Conservation (phyloP, 1,140 invertebrate genomes). For the Zeugodacus cucurbitae region DNA sequence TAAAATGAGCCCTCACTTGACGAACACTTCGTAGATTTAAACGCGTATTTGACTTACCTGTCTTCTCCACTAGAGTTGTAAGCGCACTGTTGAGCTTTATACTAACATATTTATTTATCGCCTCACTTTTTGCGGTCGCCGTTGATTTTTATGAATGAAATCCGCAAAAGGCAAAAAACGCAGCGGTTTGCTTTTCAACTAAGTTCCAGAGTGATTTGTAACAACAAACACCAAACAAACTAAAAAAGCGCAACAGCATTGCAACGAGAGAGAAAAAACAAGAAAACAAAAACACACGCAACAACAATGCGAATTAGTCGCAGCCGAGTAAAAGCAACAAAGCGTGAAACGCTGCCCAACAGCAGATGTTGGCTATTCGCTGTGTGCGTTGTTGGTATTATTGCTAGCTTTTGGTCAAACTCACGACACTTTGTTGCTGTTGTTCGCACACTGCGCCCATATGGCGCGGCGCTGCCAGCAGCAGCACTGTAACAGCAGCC, state of each 20-base stretch:
- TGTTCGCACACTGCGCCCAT: neutral
- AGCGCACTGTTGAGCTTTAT: too few relatives aligned
- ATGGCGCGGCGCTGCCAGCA: neutral
- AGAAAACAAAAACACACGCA: neutral
- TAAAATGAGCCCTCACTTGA: too few relatives aligned
- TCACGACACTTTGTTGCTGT: neutral
- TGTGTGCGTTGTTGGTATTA: neutral
- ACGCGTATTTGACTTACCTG: too few relatives aligned
- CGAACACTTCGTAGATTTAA: too few relatives aligned
- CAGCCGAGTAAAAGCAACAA: neutral
- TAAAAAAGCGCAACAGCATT: neutral
- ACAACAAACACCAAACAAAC: neutral
- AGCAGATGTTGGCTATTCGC: neutral
- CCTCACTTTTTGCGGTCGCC: neutral
- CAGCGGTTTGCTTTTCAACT: neutral
- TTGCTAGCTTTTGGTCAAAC: neutral
- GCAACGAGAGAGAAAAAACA: too few relatives aligned
- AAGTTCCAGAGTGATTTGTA: neutral
- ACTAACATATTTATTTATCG: neutral
- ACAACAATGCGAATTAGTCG: neutral
- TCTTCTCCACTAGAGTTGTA: too few relatives aligned
- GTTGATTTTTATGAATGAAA: slow-evolving; percentile 13
- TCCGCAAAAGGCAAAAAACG: slow-evolving; percentile 11
- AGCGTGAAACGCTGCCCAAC: neutral
- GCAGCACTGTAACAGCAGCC: slow-evolving; percentile 28